Evolutionary conservation across 2,113 vertebrate species (phyloP), one percentile per base, ranked within the genome.

Genomic region (Melanostigma gelatinosum): DNA sequence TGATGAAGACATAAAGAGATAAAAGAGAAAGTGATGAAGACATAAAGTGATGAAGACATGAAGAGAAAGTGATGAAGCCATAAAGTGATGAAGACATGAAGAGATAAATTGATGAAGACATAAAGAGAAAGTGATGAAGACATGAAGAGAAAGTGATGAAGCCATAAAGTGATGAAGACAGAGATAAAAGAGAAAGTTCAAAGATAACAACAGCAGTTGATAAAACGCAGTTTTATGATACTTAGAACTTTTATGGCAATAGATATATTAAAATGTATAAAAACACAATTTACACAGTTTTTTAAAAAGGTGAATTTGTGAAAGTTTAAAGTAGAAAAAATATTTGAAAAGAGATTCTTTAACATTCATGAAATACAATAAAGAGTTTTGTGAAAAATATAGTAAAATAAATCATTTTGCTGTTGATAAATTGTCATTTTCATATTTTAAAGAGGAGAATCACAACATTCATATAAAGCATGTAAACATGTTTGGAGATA

Each of bases 401-500:
- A 8, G 24, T 27, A n/a, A 57, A 4, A 54, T 42, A 32, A 34
- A 34, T 32, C 22, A 10, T 16, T n/a, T 81, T 8, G 32, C 63
- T 36, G 3, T 6, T 20, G 44, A 62, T 38, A 10, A 72, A 65
- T 9, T 22, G 10, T 65, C 64, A 44, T 20, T 9, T 38, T 54
- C 20, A 69, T 55, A 55, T 58, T 60, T 60, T 8, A 38, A 8
- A 18, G 7, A 66, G 4, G 1, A 65, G 24, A 82, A 32, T 54
- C 22, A 32, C 29, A 36, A 57, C 60, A 65, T 67, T 64, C n/a
- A 73, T 70, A 86, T 79, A 87, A 79, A 89, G 61, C 38, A 36
- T 85, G 73, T 87, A 72, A 88, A 90, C 85, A 83, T 78, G 80
- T 85, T 79, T 1, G 69, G 60, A 75, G 36, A 88, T 82, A 87